Base-by-base conservation (phyloP, 2,888 invertebrate species). In the Frankliniella intonsa region DNA sequence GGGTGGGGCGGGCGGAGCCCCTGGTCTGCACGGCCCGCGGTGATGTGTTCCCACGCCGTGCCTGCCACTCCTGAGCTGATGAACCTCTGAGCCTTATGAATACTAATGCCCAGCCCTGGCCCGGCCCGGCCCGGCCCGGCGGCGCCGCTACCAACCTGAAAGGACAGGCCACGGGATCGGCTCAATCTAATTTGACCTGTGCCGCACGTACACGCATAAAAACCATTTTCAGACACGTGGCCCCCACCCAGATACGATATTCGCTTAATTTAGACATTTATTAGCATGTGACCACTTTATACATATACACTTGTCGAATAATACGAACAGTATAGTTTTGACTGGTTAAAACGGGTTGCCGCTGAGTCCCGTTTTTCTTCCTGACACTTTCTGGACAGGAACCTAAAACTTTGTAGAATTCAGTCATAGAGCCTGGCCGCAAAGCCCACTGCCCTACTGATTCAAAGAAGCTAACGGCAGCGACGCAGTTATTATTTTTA, bases 61-160 rank as follows among this genome's bases (percentile, higher is more conserved):
- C 69, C 69, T 7, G 2, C 69, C 69, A 25, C 55, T 17, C 62
- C 62, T 62, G 62, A n/a, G 62, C 69, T 76, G 69, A 76, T 76
- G 69, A 76, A 76, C 69, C 69, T 76, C 69, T 76, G 22, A 76
- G 69, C 69, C 69, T 76, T 76, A 76, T 76, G 69, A 76, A 76
- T 76, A 76, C 69, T 76, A 25, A 76, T 76, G 69, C 69, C n/a
- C 22, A 5, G 62, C 62, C 62, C 62, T 10, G 38, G 3, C 38
- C 38, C 5, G n/a, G n/a, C n/a, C n/a, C n/a, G n/a, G n/a, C n/a
- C 55, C 10, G 55, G 55, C 55, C 3, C 55, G 55, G 55, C 10
- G 55, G 62, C 14, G 62, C 62, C 14, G 62, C 62, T 17, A 19
- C 62, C 62, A 62, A 12, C 22, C 25, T 25, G 69, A 25, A 55